Evolutionary conservation across 2,888 invertebrate species (phyloP), one percentile per base, ranked within the genome.

Genomic region (Oligia fasciuncula): DNA sequence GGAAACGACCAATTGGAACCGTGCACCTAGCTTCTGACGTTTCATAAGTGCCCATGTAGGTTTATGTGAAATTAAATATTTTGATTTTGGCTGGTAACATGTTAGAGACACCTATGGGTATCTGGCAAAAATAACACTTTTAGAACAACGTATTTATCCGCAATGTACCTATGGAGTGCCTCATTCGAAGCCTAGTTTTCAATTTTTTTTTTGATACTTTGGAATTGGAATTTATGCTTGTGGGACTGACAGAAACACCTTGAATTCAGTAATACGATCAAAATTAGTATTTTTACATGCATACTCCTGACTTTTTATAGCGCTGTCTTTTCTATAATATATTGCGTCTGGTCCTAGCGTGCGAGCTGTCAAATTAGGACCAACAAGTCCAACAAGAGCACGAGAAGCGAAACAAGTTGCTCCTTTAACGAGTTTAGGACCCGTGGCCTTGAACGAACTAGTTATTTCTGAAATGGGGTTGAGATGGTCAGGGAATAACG

Each of bases 391-490:
- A 29, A 68, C 13, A 73, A 51, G 70, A 19, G 5, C 40, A 40
- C 19, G 13, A 17, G 29, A 77, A 43, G 67, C 9, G 6, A 69
- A 77, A 75, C 77, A n/a, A 54, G 65, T 57, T 46, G 35, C 46
- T 49, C n/a, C 68, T 68, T 49, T 68, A 9, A 68, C 29, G 19
- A 49, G 29, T 17, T 29, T 68, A 76, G 76, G 62, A 62, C n/a
- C 49, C 51, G n/a, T 40, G n/a, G 14, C 57, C 40, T 49, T 57
- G 46, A 67, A 49, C 14, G 17, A 79, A 79, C 79, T 46, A 54
- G 70, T 66, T 29, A 57, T 23, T 23, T 40, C 40, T 54, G 54
- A 43, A 78, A 62, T 17, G 51, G 43, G 19, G 60, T 13, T 40
- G 60, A 23, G 40, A 11, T 49, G 3, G 29, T 77, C 35, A 35